Percentiles rank a stretch among this genome's conserved stretches.
These are phyloP conservation scores for Coelopa pilipes DNA, from an alignment of 2,888 invertebrate genomes.

Conservation along the genomic window DNA sequence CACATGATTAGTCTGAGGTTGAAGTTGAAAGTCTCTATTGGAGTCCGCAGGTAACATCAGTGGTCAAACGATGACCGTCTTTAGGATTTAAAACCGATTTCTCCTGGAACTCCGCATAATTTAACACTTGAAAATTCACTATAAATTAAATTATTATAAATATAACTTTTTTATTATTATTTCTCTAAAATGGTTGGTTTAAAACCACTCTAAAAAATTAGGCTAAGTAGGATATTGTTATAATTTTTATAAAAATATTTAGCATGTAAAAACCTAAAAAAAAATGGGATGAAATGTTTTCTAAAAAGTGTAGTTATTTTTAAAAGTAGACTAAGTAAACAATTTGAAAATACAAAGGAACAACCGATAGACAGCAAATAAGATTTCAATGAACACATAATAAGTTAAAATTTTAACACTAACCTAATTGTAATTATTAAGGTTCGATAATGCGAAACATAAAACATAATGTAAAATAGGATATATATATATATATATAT, in stretches of 20 bases:
- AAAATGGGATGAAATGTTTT: constrained; percentile 15
- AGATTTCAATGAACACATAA: constrained; percentile 15
- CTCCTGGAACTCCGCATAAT: not conserved
- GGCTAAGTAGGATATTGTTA: constrained; percentile 40
- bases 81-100: constrained; percentile 11
- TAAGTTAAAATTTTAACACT: constrained; percentile 18
- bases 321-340: constrained; percentile 23
- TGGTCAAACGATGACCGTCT: not conserved
- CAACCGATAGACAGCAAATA: constrained; percentile 15
- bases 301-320: constrained; percentile 22
- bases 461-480: constrained; percentile 26
- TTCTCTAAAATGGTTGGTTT: constrained; percentile 25
- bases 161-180: too few relatives aligned
- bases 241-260: constrained; percentile 35
- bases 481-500: constrained; percentile 25
- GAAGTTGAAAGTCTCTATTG: not conserved
- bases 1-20: not conserved
- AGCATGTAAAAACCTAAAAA: constrained; percentile 8
- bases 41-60: not conserved
- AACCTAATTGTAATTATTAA: constrained; percentile 31
- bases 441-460: not conserved
- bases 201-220: constrained; percentile 38
- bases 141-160: not conserved
- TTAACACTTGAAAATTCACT: not conserved
- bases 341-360: not conserved